A percentile compares a stretch with the other conserved stretches of the same genome.
These are phyloP conservation scores for Botia almorhae DNA, from an alignment of 2,797 vertebrate species.

Conservation along the genomic window DNA sequence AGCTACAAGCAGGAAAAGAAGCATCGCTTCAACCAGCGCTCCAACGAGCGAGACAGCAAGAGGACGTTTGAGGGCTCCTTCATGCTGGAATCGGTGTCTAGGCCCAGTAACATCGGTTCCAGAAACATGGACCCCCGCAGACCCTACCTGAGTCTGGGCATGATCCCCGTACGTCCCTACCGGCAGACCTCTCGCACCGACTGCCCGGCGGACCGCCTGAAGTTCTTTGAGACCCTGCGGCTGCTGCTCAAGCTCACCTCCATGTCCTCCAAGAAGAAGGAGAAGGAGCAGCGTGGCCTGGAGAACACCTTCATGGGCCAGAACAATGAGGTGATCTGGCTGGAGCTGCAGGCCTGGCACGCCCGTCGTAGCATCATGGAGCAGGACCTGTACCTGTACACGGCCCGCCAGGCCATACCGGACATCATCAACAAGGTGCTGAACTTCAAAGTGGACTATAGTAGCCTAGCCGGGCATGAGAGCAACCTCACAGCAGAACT, in stretches of 20 bases:
- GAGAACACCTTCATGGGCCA: constrained; percentile 93
- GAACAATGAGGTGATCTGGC: constrained; percentile 97
- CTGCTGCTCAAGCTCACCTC: constrained; percentile 98
- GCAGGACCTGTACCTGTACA: constrained; percentile 94
- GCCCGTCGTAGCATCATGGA: constrained; percentile 91
- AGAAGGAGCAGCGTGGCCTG: constrained; percentile 93
- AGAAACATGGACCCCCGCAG: constrained; percentile 94
- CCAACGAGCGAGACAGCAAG: constrained; percentile 92
- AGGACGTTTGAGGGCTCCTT: constrained; percentile 93
- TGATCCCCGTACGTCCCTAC: constrained; percentile 90
- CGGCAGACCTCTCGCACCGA: constrained; percentile 97
- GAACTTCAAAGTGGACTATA: constrained; percentile 95
- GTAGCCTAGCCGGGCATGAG: constrained; percentile 74
- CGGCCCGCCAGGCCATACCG: constrained; percentile 94
- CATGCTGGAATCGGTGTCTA: constrained; percentile 90
- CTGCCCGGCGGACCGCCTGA: constrained; percentile 94
- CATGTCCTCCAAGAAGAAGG: constrained; percentile 99
- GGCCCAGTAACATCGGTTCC: constrained; percentile 83
- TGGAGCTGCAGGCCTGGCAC: constrained; percentile 98
- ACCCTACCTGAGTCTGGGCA: constrained; percentile 97
- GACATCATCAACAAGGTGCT: constrained; percentile 96
- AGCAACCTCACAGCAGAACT: constrained; percentile 36
- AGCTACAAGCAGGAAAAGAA: constrained; percentile 93
- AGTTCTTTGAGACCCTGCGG: constrained; percentile 97
- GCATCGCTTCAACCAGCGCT: constrained; percentile 83